A percentile compares a stretch with the other conserved stretches of the same genome.
Conservation (phyloP, 2,797 vertebrate species). For the Acanthopagrus latus region DNA sequence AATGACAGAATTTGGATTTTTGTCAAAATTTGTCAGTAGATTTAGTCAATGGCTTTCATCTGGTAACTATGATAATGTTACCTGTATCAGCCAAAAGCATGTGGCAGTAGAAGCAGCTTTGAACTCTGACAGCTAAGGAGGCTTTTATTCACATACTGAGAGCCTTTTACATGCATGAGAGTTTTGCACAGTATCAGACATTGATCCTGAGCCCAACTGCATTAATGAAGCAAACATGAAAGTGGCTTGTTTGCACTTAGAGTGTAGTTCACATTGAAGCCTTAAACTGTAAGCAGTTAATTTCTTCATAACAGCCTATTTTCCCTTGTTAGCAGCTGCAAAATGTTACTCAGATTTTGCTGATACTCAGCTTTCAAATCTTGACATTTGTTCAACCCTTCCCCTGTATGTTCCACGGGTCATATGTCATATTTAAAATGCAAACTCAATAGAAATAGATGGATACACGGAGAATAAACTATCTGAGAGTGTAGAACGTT, state of each 20-base stretch:
- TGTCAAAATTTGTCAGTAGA: constrained; percentile 73
- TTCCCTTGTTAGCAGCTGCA: neutral
- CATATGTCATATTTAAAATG: constrained; percentile 31
- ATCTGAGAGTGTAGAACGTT: constrained; percentile 57
- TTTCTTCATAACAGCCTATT: constrained; percentile 4
- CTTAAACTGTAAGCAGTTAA: neutral
- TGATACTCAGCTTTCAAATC: constrained; percentile 7
- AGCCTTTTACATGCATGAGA: constrained; percentile 8
- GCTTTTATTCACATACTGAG: constrained; percentile 33
- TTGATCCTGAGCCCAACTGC: neutral
- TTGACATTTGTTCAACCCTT: constrained; percentile 24
- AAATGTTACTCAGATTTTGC: neutral
- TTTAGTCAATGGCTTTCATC: constrained; percentile 58
- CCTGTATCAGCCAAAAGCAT: constrained; percentile 48
- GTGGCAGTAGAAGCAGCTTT: constrained; percentile 19
- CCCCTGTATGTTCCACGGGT: constrained; percentile 3
- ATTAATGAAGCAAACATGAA: neutral
- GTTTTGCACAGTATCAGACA: constrained; percentile 11
- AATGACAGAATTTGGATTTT: constrained; percentile 80
- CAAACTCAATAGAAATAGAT: constrained; percentile 23
- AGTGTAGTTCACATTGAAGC: neutral
- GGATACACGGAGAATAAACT: constrained; percentile 16
- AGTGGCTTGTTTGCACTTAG: constrained; percentile 6
- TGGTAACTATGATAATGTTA: constrained; percentile 46
- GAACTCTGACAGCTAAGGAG: constrained; percentile 14